Base-by-base conservation (phyloP, 2,113 vertebrate species). In the Leucoraja erinaceus region DNA sequence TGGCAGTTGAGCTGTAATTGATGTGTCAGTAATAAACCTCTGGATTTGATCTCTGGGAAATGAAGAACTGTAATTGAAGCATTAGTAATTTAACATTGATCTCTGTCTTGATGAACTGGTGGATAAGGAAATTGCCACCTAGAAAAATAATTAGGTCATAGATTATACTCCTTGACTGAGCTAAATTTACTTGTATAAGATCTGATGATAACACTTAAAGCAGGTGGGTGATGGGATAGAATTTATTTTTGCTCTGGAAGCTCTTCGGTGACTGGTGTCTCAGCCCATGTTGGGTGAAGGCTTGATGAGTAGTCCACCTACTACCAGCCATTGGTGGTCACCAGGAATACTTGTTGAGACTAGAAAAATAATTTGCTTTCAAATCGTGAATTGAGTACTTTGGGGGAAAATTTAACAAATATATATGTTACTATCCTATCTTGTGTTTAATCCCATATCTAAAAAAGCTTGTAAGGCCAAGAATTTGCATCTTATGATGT, bases 1-100 rank as follows among this genome's bases (percentile, higher is more conserved):
- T 86, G 59, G 11, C 4, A 86, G 25, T 16, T 84, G 81, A 61
- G 56, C 54, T 84, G 56, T 61, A 84, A 84, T 28, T 31, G 11
- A 63, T 31, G 20, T 81, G 83, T 61, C 54, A n/a, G 54, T 86
- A 86, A 86, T 63, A 28, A 86, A n/a, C 47, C 78, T 81, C 78
- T 83, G 79, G 79, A 83, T 56, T 83, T 2, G 54, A 25, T 66
- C 20, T 7, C 79, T 63, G 25, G 28, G 56, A 59, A 59, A 63
- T 88, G 83, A 63, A 61, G 14, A 88, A 66, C 14, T 88, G 83
- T 88, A 88, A 63, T 1, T 8, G 28, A 63, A 63, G n/a, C 8
- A 12, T 31, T 61, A 28, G 20, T 59, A 83, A 56, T 79, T 47
- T 47, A 79, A 79, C 79, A 56, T 83, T 83, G 79, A 59, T 83